These are phyloP conservation scores for Cathartes aura DNA, from an alignment of 2,113 vertebrate genomes.

Conservation along the genomic window DNA sequence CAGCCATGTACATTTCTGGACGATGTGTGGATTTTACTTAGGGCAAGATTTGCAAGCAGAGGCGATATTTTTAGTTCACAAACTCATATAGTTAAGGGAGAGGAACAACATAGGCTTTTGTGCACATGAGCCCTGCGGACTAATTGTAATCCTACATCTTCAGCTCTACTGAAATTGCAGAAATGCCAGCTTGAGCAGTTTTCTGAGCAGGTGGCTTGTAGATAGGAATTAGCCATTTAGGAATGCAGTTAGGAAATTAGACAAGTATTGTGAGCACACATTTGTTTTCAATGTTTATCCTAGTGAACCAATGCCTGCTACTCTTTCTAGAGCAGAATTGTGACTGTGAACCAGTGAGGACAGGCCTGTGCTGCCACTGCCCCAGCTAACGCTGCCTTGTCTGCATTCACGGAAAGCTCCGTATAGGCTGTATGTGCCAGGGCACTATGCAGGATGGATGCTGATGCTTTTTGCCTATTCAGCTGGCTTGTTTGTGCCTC, in stretches of 20 bases:
- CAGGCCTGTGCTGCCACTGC: neutral
- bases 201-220: neutral
- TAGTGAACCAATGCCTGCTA: neutral
- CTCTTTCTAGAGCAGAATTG: neutral
- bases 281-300: neutral
- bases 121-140: neutral
- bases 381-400: neutral
- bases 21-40: neutral
- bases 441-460: neutral
- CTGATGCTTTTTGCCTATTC: neutral
- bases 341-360: neutral
- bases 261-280: neutral
- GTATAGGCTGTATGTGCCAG: rapidly evolving
- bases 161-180: neutral
- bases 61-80: neutral
- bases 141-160: neutral
- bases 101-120: neutral
- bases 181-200: neutral
- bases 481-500: neutral
- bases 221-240: neutral
- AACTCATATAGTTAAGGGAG: neutral
- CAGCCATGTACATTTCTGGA: neutral
- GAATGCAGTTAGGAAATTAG: neutral
- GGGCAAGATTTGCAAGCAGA: neutral
- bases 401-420: neutral